These are phyloP conservation scores for Heliconius cydno DNA, from an alignment of 2,888 invertebrate species.

Conservation along the genomic window DNA sequence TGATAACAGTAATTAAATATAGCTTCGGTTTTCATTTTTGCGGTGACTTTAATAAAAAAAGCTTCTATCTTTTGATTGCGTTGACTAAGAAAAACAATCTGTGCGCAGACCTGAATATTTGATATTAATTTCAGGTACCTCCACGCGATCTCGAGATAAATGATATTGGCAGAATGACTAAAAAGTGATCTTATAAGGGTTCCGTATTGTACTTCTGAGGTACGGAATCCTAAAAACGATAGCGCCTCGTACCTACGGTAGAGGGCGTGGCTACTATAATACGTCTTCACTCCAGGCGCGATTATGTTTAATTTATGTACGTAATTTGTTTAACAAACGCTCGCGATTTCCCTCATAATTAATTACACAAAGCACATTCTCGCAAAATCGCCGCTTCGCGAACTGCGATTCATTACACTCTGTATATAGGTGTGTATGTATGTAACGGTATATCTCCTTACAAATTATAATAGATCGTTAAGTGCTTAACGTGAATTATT, in stretches of 20 bases:
- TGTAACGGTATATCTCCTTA: not conserved
- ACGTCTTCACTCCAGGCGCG: constrained; percentile 37
- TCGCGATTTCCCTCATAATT: constrained; percentile 46
- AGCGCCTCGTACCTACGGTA: not conserved
- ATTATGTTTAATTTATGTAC: constrained; percentile 51
- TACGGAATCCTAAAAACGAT: not conserved
- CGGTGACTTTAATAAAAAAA: no score
- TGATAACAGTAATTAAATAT: not conserved
- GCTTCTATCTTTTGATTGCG: no score
- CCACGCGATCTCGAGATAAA: no score
- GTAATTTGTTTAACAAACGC: constrained; percentile 51
- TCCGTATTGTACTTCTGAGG: no score
- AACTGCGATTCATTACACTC: constrained; percentile 29
- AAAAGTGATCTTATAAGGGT: no score
- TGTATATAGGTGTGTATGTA: constrained; percentile 3
- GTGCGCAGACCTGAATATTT: no score
- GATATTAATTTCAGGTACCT: no score
- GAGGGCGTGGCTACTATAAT: constrained; percentile 1
- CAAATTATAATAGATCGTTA: no score
- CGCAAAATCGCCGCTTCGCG: constrained; percentile 30
- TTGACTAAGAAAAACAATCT: no score
- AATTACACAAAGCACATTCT: constrained; percentile 45
- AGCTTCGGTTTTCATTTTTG: no score
- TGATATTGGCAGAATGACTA: not conserved
- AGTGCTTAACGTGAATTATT: no score